Evolutionary conservation across 1,140 invertebrate species (phyloP).

Genomic region (Lucilia sericata): DNA sequence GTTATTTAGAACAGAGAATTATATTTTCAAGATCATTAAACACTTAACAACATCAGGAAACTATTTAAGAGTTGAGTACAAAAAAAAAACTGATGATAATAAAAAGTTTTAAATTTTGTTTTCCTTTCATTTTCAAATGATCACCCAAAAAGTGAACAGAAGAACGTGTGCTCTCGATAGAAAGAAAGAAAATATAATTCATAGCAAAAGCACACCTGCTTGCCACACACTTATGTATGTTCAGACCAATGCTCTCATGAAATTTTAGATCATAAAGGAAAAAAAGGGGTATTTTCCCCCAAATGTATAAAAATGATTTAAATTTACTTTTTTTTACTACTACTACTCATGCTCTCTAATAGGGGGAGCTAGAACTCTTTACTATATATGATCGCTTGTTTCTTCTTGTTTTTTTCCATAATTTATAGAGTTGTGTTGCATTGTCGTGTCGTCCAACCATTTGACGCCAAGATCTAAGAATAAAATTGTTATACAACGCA

Average conservation of each 20-base stretch:
- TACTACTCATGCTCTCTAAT: neutral
- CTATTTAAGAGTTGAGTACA: neutral
- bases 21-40: constrained; percentile 38
- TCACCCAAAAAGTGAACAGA: neutral
- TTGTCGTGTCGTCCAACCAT: constrained; percentile 15
- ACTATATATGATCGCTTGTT: neutral
- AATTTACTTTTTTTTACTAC: neutral
- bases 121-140: neutral
- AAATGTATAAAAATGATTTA: too few relatives aligned
- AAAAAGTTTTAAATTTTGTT: neutral
- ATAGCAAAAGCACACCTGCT: constrained; percentile 29
- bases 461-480: constrained; percentile 37
- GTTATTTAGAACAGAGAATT: neutral
- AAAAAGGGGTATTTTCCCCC: constrained; percentile 12
- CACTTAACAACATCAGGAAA: constrained; percentile 14
- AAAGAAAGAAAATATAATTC: neutral
- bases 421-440: constrained; percentile 31
- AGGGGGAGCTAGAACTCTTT: neutral
- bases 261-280: neutral
- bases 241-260: too few relatives aligned
- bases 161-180: too few relatives aligned
- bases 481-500: neutral
- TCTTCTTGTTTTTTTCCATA: neutral
- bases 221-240: neutral
- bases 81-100: neutral